A percentile compares a stretch with the other conserved stretches of the same genome.
Evolutionary conservation across 2,888 invertebrate genomes (phyloP).

Genomic region (Catonia carolina): DNA sequence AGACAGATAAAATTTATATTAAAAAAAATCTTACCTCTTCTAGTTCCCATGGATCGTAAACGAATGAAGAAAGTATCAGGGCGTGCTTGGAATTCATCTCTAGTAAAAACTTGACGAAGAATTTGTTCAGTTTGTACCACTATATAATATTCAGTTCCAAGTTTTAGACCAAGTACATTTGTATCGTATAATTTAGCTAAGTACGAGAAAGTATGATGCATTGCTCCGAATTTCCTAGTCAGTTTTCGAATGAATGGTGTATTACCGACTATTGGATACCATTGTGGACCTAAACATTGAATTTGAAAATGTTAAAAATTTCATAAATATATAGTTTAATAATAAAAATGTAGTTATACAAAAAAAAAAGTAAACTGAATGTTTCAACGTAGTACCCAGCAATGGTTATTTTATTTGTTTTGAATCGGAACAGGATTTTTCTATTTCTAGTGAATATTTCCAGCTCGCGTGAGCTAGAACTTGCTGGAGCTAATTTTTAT

Average conservation of each 20-base stretch:
- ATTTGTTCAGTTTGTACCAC: slow-evolving; percentile 49
- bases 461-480: no score
- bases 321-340: background rate
- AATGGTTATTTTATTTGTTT: no score
- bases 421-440: no score
- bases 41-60: slow-evolving; percentile 56
- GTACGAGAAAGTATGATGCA: slow-evolving; percentile 47
- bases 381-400: no score
- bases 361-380: no score
- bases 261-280: slow-evolving; percentile 46
- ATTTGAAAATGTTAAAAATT: background rate
- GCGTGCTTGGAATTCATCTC: slow-evolving; percentile 56
- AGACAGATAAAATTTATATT: no score
- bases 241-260: slow-evolving; percentile 40
- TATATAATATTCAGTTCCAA: slow-evolving; percentile 49
- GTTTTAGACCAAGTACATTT: slow-evolving; percentile 50
- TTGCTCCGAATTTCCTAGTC: slow-evolving; percentile 43
- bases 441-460: no score
- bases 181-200: slow-evolving; percentile 47
- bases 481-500: no score
- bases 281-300: slow-evolving; percentile 43
- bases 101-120: slow-evolving; percentile 48
- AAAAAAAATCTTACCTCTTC: slow-evolving; percentile 48
- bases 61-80: slow-evolving; percentile 59
- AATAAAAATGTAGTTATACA: background rate